phyloP scores from a whole-genome alignment of 2,113 vertebrate species.

The Rhea americana region DNA sequence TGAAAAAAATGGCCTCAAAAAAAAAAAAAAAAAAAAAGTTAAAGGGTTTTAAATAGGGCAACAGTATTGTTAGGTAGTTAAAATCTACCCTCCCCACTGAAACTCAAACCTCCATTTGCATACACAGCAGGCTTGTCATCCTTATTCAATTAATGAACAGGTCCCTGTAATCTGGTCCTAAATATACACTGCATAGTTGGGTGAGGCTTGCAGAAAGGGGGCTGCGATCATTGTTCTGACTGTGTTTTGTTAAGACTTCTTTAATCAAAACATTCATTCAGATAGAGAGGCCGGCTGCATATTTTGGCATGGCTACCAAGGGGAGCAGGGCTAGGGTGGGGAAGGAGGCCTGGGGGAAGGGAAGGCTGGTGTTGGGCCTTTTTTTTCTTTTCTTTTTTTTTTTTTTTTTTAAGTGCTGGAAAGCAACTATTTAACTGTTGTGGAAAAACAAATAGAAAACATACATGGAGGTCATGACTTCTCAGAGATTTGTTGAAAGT shows the following conservation, averaged over 20 bases:
- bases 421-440: conserved; percentile 37
- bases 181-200: conserved; percentile 31
- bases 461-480: conserved; percentile 44
- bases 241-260: conserved; percentile 65
- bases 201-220: conserved; percentile 41
- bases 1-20: conserved; percentile 50
- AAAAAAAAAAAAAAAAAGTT: neutral
- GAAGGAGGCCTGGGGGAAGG: neutral
- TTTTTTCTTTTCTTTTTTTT: neutral
- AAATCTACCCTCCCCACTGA: neutral
- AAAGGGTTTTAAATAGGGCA: neutral
- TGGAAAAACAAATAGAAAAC: conserved; percentile 53
- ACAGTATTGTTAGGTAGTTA: conserved; percentile 12
- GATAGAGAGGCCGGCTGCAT: conserved; percentile 57
- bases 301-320: conserved; percentile 20
- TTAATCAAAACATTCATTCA: conserved; percentile 71
- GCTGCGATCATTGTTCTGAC: conserved; percentile 10
- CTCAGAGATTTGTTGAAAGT: conserved; percentile 25
- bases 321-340: neutral
- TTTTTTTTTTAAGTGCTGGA: neutral
- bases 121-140: conserved; percentile 19
- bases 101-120: conserved; percentile 27
- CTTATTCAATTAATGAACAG: conserved; percentile 46
- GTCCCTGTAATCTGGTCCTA: conserved; percentile 46
- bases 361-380: neutral